phyloP scores from a whole-genome alignment of 2,888 invertebrate genomes.

The Hydrotaea cyrtoneurina region DNA sequence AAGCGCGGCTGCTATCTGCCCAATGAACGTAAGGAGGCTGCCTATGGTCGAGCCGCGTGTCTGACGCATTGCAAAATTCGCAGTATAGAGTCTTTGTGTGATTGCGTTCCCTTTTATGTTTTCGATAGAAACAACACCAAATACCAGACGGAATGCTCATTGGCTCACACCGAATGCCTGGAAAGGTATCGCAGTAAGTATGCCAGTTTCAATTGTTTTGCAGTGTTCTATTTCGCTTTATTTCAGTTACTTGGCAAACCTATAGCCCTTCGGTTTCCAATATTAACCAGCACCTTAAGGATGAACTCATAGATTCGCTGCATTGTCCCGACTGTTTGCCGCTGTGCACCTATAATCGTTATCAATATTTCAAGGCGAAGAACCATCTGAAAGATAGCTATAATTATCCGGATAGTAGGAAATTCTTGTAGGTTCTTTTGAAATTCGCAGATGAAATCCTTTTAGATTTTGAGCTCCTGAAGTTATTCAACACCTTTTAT shows the following conservation, averaged over 20 bases:
- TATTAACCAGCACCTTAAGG: slow-evolving; percentile 41
- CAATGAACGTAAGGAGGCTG: slow-evolving; percentile 67
- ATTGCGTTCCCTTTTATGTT: slow-evolving; percentile 73
- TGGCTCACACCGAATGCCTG: slow-evolving; percentile 72
- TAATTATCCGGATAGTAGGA: not conserved
- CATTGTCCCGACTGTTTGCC: slow-evolving; percentile 73
- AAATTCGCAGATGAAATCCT: too few species aligned
- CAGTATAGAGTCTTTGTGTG: slow-evolving; percentile 70
- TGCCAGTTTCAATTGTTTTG: not conserved
- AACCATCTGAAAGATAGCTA: slow-evolving; percentile 41
- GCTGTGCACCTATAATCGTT: slow-evolving; percentile 71
- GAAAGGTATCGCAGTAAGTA: slow-evolving; percentile 71
- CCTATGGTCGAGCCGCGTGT: slow-evolving; percentile 71
- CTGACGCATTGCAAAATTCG: slow-evolving; percentile 71
- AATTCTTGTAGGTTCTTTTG: slow-evolving; percentile 67
- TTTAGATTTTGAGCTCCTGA: too few species aligned
- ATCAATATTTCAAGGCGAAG: slow-evolving; percentile 68
- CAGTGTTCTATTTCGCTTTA: slow-evolving; percentile 21
- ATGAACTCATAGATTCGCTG: slow-evolving; percentile 65
- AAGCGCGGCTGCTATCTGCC: slow-evolving; percentile 74
- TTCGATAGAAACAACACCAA: slow-evolving; percentile 32
- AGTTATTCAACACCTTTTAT: too few species aligned
- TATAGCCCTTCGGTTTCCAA: slow-evolving; percentile 55
- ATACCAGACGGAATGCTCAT: slow-evolving; percentile 69
- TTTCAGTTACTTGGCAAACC: slow-evolving; percentile 68